Evolutionary conservation across 1,140 invertebrate species (phyloP), one percentile per base, ranked within the genome.

Genomic region (Drosophila littoralis): DNA sequence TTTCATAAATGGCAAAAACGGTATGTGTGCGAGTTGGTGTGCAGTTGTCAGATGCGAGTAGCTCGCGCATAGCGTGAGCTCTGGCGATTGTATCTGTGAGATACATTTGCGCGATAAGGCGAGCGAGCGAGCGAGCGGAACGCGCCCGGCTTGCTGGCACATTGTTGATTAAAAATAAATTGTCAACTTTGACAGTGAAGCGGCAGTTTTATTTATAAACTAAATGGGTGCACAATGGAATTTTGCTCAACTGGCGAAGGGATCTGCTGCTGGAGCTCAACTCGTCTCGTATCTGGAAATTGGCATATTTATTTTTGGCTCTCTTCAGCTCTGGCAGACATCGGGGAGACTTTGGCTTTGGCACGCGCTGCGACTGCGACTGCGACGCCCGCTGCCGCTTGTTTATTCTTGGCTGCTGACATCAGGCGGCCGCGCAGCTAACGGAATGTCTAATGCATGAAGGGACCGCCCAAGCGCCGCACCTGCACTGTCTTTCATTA

Each of bases 91-190:
- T 74, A 81, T 81, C 74, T 81, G 12, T 22, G 38, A 75, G 68
- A 81, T 77, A 74, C 60, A 69, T 51, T 57, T 38, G 36, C 43
- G 72, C 57, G 72, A 75, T 75, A 74, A 69, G 68, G 59, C 42
- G 42, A 15, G 40, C 55, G 40, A 68, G 64, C 9, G 36, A 22
- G 38, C 55, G 42, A 45, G 48, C 60, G 42, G 50, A 68, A 36
- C 57, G 48, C 51, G 57, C 35, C 57, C 52, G 51, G 22, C 43
- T 64, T 45, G 15, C 64, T 68, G 66, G 48, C 60, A 45, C 60
- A 79, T 85, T 77, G 70, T 86, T 83, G 83, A 89, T 79, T 86
- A 86, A 88, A 86, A 86, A 86, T 86, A 86, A 88, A 86, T 88
- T 86, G 83, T 86, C 83, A 86, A 71, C 76, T 86, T 86, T 88